Evolutionary conservation across 2,888 invertebrate species (phyloP).

Genomic region (Diplolepis rosae): DNA sequence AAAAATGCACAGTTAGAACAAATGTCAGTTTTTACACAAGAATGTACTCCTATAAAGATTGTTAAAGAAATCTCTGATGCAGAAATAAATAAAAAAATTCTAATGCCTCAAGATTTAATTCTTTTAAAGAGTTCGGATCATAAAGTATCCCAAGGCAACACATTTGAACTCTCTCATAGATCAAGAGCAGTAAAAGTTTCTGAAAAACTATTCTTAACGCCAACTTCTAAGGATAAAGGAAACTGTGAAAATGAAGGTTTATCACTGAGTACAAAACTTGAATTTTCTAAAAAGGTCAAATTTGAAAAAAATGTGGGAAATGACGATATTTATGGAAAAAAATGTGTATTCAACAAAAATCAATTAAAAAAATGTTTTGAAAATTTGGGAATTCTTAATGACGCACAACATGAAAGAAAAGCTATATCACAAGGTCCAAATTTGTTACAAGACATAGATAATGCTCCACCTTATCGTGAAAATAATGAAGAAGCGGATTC

Average conservation of each 20-base stretch:
- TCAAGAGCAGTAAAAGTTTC: not conserved
- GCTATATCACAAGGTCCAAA: not conserved
- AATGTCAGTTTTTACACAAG: not conserved
- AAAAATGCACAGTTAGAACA: not conserved
- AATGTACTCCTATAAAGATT: not conserved
- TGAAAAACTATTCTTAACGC: not conserved
- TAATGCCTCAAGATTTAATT: not conserved
- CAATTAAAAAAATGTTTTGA: not conserved
- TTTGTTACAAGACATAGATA: conserved; percentile 1
- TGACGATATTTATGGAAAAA: not conserved
- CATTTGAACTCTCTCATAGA: not conserved
- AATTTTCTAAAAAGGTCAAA: not conserved
- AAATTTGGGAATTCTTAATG: not conserved
- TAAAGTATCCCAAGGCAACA: not conserved
- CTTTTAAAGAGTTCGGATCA: not conserved
- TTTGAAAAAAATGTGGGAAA: not conserved
- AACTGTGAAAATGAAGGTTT: not conserved
- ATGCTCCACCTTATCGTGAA: not conserved
- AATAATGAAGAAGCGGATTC: conserved; percentile 2
- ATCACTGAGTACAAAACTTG: not conserved
- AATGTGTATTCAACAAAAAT: not conserved
- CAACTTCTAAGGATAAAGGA: not conserved
- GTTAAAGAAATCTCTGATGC: not conserved
- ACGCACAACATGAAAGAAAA: not conserved
- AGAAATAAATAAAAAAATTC: not conserved